Conservation (phyloP, 1,140 invertebrate species). For the Mycetomoellerius zeteki region DNA sequence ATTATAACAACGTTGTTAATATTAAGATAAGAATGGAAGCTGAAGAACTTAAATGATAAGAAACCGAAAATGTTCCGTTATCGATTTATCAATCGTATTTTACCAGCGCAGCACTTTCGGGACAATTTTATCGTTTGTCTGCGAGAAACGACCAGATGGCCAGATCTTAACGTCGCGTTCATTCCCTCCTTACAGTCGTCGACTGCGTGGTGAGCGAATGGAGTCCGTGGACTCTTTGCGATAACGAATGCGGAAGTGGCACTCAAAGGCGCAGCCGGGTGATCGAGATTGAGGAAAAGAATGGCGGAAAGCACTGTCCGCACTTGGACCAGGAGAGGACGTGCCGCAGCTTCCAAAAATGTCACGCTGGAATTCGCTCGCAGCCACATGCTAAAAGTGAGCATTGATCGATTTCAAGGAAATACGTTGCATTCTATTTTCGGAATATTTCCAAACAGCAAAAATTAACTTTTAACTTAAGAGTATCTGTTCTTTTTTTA, state of each 20-base stretch:
- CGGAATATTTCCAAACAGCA: not conserved
- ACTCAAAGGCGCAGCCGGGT: conserved; percentile 90
- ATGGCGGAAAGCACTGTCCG: conserved; percentile 93
- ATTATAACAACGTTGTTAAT: not conserved
- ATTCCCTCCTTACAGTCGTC: conserved; percentile 87
- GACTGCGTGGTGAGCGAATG: conserved; percentile 93
- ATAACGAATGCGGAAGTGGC: conserved; percentile 92
- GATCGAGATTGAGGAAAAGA: conserved; percentile 89
- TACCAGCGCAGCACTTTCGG: conserved; percentile 16
- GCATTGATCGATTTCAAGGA: conserved; percentile 18
- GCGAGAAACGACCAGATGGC: conserved; percentile 37
- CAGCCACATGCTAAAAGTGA: conserved; percentile 64
- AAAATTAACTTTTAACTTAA: not conserved
- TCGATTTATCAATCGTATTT: conserved; percentile 13
- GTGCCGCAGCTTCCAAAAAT: conserved; percentile 89
- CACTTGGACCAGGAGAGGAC: conserved; percentile 91
- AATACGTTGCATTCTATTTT: conserved; percentile 24
- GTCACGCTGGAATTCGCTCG: conserved; percentile 89
- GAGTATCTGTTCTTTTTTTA: too few relatives aligned
- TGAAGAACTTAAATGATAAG: not conserved
- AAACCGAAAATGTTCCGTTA: not conserved
- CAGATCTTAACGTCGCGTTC: conserved; percentile 40
- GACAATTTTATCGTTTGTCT: conserved; percentile 25
- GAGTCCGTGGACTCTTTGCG: conserved; percentile 92
- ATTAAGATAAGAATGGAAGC: not conserved